These are phyloP conservation scores for Larimichthys crocea DNA, from an alignment of 2,113 vertebrate genomes.

Conservation along the genomic window DNA sequence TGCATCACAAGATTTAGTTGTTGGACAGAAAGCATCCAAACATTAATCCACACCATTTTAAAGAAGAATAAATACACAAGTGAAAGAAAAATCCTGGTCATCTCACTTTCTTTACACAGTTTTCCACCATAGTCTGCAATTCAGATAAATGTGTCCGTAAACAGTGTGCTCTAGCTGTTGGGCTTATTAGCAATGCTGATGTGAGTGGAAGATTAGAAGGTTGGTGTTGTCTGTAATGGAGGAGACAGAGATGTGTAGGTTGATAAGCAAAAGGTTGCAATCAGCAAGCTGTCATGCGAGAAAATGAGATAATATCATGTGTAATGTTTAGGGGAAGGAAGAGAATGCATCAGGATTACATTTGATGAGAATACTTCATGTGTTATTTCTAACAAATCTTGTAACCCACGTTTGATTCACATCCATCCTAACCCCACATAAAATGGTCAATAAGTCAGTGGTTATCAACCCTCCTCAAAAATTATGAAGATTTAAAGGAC, in stretches of 20 bases:
- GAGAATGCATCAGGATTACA: neutral
- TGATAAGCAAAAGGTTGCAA: conserved; percentile 68
- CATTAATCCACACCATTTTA: conserved; percentile 18
- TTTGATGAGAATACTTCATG: neutral
- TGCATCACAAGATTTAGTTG: conserved; percentile 11
- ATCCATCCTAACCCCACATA: neutral
- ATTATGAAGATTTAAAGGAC: neutral
- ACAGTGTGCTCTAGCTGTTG: neutral
- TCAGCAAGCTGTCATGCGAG: conserved; percentile 60
- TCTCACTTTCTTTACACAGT: conserved; percentile 11
- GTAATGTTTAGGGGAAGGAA: neutral
- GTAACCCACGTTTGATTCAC: neutral
- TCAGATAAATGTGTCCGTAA: conserved; percentile 30
- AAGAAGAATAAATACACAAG: conserved; percentile 7
- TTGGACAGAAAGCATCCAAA: conserved; percentile 18
- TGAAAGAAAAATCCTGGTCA: neutral
- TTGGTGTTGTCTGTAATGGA: conserved; percentile 35
- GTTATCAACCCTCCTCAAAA: neutral
- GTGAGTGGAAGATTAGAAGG: conserved; percentile 49
- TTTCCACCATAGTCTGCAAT: neutral
- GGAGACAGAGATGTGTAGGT: conserved; percentile 40
- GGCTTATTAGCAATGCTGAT: conserved; percentile 64
- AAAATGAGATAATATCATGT: conserved; percentile 33
- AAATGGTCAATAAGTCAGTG: neutral
- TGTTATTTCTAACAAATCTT: neutral